These are phyloP conservation scores for Limnephilus marmoratus DNA, from an alignment of 2,888 invertebrate species.

Conservation along the genomic window DNA sequence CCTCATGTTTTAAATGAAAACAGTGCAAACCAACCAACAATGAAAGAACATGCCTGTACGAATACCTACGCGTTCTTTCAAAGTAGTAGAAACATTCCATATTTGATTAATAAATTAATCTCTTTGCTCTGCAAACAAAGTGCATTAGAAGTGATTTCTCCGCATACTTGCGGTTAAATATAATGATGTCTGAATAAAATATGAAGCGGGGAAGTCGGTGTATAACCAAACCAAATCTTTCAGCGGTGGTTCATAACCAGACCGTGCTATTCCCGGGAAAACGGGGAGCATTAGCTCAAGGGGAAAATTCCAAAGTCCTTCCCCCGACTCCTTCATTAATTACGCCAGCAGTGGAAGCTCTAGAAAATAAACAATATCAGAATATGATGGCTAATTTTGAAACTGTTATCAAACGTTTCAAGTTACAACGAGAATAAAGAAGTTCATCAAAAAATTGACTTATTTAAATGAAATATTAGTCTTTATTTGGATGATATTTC, in stretches of 20 bases:
- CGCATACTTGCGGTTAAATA: slow-evolving; percentile 20
- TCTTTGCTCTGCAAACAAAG: neutral
- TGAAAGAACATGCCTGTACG: too few species aligned
- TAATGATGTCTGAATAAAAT: neutral
- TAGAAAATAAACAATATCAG: neutral
- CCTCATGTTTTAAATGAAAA: too few species aligned
- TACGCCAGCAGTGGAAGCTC: neutral
- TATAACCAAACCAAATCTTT: neutral
- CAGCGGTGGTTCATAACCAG: neutral
- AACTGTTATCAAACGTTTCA: neutral
- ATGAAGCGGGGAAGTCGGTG: neutral
- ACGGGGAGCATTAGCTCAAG: neutral
- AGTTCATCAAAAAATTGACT: neutral
- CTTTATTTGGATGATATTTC: too few species aligned
- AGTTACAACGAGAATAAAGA: neutral
- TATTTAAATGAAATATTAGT: too few species aligned
- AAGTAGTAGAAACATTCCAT: neutral
- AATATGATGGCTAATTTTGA: neutral
- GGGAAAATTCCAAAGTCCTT: neutral
- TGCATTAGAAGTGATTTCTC: neutral
- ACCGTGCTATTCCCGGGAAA: neutral
- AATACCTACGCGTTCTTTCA: neutral
- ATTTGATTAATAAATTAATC: neutral
- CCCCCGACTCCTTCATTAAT: neutral
- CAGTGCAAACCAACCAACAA: too few species aligned